Evolutionary conservation across 2,797 vertebrate species (phyloP).

Genomic region (Selene dorsalis): DNA sequence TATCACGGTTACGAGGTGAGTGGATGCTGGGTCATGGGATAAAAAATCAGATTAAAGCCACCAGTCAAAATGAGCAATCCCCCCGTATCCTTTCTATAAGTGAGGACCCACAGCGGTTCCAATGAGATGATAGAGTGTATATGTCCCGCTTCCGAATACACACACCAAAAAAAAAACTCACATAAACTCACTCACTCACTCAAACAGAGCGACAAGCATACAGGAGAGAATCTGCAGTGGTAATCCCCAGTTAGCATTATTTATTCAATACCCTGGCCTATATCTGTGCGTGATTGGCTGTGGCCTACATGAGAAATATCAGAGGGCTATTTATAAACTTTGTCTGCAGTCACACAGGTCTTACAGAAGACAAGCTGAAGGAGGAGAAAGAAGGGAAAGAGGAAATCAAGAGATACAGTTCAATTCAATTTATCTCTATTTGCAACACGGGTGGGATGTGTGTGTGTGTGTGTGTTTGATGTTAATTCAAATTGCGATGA

Average conservation of each 20-base stretch:
- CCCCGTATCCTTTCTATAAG: slow-evolving; percentile 19
- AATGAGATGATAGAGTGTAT: slow-evolving; percentile 26
- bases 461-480: slow-evolving; percentile 28
- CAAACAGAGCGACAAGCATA: slow-evolving; percentile 22
- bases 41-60: slow-evolving; percentile 52
- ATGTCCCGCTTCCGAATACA: slow-evolving; percentile 17
- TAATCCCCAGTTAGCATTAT: slow-evolving; percentile 80
- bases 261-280: slow-evolving; percentile 81
- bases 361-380: slow-evolving; percentile 38
- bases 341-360: slow-evolving; percentile 50
- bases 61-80: slow-evolving; percentile 43
- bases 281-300: slow-evolving; percentile 71
- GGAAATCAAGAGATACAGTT: slow-evolving; percentile 16
- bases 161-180: slow-evolving; percentile 26
- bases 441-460: slow-evolving; percentile 3
- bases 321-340: slow-evolving; percentile 76
- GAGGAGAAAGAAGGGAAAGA: slow-evolving; percentile 4
- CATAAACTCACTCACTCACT: no score
- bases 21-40: slow-evolving; percentile 20
- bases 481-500: slow-evolving; percentile 38
- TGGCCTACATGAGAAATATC: slow-evolving; percentile 78
- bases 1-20: slow-evolving; percentile 30
- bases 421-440: slow-evolving; percentile 18
- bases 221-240: slow-evolving; percentile 61
- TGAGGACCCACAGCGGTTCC: slow-evolving; percentile 16